These are phyloP conservation scores for Athripsodes cinereus DNA, from an alignment of 2,888 invertebrate species.

Conservation along the genomic window DNA sequence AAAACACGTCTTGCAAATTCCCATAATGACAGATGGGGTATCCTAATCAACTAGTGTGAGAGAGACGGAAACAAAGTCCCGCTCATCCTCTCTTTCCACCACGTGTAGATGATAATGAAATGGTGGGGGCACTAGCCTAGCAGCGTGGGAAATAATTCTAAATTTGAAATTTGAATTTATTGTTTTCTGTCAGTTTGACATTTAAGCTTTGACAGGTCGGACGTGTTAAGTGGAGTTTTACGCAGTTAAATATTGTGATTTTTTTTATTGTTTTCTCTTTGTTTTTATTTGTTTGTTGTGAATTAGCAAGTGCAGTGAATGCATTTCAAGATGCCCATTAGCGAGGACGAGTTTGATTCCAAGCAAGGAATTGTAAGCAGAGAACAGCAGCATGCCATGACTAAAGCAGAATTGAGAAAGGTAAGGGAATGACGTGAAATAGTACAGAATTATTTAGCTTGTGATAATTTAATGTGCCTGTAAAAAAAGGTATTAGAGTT, in stretches of 20 bases:
- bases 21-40: conserved; percentile 16
- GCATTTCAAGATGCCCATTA: conserved; percentile 49
- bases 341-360: conserved; percentile 55
- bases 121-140: conserved; percentile 8
- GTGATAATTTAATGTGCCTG: too few relatives aligned
- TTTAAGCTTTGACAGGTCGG: conserved; percentile 12
- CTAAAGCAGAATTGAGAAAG: conserved; percentile 66
- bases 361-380: conserved; percentile 47
- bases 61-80: neutral
- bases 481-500: too few relatives aligned
- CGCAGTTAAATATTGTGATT: neutral
- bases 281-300: neutral
- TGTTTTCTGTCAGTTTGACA: conserved; percentile 22
- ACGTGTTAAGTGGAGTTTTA: neutral
- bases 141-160: conserved; percentile 12
- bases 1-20: conserved; percentile 12
- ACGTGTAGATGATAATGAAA: conserved; percentile 9
- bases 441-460: too few relatives aligned
- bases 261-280: neutral
- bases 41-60: conserved; percentile 8
- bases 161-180: conserved; percentile 17
- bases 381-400: conserved; percentile 50
- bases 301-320: neutral
- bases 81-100: neutral
- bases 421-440: too few relatives aligned